Evolutionary conservation across 2,113 vertebrate species (phyloP).

Genomic region (Plestiodon gilberti): DNA sequence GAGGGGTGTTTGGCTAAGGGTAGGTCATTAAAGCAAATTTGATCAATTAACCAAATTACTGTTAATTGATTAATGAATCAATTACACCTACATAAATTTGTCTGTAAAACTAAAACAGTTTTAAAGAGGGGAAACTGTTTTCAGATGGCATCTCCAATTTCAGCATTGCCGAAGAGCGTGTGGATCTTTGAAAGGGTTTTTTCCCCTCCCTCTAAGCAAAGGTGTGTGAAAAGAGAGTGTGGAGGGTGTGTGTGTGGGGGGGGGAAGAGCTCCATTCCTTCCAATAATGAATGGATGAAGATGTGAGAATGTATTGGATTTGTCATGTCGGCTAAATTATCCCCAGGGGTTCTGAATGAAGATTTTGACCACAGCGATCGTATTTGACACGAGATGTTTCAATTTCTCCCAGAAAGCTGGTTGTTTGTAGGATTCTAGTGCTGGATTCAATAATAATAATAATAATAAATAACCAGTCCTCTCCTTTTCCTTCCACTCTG

Average conservation of each 20-base stretch:
- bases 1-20: too few relatives aligned
- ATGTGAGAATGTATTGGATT: constrained; percentile 66
- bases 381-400: constrained; percentile 76
- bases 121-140: too few relatives aligned
- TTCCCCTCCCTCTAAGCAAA: constrained; percentile 67
- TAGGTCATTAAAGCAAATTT: too few relatives aligned
- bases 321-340: constrained; percentile 64
- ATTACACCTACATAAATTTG: too few relatives aligned
- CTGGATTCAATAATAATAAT: constrained; percentile 52
- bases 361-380: constrained; percentile 70
- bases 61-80: too few relatives aligned
- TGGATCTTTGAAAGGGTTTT: constrained; percentile 59
- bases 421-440: constrained; percentile 49
- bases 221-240: constrained; percentile 5
- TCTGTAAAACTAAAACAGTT: too few relatives aligned
- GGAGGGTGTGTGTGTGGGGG: neutral
- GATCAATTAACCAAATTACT: too few relatives aligned
- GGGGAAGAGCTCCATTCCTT: neutral
- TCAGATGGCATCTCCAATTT: constrained; percentile 21
- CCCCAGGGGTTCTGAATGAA: constrained; percentile 66
- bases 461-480: constrained; percentile 29
- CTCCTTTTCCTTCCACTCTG: neutral
- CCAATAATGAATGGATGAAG: constrained; percentile 58
- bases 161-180: constrained; percentile 50
- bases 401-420: constrained; percentile 67